These are phyloP conservation scores for Globodera ellingtonae DNA, from an alignment of 1,140 invertebrate species.

Conservation along the genomic window DNA sequence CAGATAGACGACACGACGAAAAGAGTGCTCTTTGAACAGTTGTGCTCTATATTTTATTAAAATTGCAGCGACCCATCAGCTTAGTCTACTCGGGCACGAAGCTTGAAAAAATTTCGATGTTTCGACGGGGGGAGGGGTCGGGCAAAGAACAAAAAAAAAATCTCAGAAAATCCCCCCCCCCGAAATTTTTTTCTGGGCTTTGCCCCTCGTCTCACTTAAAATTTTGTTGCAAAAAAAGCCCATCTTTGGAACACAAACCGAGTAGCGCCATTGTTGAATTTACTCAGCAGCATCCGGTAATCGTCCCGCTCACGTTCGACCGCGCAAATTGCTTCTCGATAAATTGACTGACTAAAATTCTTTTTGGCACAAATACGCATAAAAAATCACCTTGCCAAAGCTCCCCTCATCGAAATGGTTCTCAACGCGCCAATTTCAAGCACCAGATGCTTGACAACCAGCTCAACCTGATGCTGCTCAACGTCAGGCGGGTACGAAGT, in stretches of 20 bases:
- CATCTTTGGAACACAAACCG: not conserved
- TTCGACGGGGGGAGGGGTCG: not conserved
- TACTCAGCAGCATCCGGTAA: slow-evolving; percentile 20
- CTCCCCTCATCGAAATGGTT: slow-evolving; percentile 14
- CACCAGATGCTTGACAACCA: slow-evolving; percentile 30
- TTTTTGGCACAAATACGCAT: not conserved
- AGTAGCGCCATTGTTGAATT: not conserved
- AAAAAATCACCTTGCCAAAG: not conserved
- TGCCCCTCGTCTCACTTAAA: too few species aligned
- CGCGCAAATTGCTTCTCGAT: slow-evolving; percentile 1
- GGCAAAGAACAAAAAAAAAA: not conserved
- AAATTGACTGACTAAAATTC: slow-evolving; percentile 8
- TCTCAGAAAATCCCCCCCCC: not conserved
- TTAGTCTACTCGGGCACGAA: not conserved
- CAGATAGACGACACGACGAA: slow-evolving; percentile 39
- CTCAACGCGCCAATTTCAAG: slow-evolving; percentile 13
- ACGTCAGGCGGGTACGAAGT: slow-evolving; percentile 41
- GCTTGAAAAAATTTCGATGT: not conserved
- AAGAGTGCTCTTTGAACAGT: slow-evolving; percentile 9
- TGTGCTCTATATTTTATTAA: not conserved
- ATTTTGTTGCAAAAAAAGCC: not conserved
- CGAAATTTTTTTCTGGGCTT: not conserved
- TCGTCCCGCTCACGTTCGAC: slow-evolving; percentile 14
- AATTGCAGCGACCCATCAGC: not conserved
- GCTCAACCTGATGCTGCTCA: slow-evolving; percentile 33